These are phyloP conservation scores for Microctonus brassicae DNA, from an alignment of 2,888 invertebrate genomes.

Conservation along the genomic window DNA sequence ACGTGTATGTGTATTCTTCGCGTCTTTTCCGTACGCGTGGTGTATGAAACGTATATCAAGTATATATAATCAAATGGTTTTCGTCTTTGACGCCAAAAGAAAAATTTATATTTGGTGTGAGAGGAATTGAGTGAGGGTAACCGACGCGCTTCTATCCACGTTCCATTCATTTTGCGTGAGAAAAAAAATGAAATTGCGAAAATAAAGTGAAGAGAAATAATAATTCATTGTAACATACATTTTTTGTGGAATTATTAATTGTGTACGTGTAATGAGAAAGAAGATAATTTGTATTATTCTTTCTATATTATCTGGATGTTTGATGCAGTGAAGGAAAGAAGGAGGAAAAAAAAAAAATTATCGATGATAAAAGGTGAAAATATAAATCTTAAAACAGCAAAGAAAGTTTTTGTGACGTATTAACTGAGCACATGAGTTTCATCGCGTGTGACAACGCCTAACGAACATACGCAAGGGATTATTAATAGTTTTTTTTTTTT, in stretches of 20 bases:
- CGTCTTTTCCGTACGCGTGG: constrained; percentile 12
- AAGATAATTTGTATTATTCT: constrained; percentile 14
- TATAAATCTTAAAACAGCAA: not conserved
- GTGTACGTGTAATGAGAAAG: constrained; percentile 12
- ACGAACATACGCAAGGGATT: constrained; percentile 35
- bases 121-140: not conserved
- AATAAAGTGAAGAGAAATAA: constrained; percentile 34
- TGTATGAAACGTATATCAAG: constrained; percentile 1
- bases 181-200: constrained; percentile 35
- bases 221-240: constrained; percentile 7
- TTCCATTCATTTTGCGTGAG: constrained; percentile 1
- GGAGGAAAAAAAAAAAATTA: not conserved
- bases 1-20: constrained; percentile 32
- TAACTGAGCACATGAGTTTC: not conserved
- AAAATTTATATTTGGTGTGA: not conserved
- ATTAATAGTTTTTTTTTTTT: too few species aligned
- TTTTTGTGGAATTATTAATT: too few species aligned
- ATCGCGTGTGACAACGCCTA: constrained; percentile 59
- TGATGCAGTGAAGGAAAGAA: not conserved
- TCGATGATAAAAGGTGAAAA: not conserved
- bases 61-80: not conserved
- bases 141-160: constrained; percentile 31
- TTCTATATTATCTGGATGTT: not conserved
- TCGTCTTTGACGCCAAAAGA: not conserved
- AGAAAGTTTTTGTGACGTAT: constrained; percentile 1